Evolutionary conservation across 1,140 invertebrate genomes (phyloP).

Genomic region (Drosophila aff.): DNA sequence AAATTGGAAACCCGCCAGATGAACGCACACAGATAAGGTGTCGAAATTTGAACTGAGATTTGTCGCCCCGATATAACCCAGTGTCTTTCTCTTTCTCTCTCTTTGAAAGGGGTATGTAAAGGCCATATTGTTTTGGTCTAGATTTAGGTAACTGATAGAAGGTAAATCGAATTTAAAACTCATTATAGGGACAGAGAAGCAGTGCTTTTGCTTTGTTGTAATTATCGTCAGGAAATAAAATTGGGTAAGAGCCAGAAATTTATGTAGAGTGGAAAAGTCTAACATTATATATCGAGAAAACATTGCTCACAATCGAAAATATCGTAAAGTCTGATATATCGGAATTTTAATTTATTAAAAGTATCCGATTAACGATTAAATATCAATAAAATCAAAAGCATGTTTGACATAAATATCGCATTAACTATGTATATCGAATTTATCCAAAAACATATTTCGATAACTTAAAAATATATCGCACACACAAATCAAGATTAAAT

Average conservation of each 20-base stretch:
- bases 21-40: constrained; percentile 61
- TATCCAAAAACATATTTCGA: too few species aligned
- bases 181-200: neutral
- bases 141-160: constrained; percentile 3
- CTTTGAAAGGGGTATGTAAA: too few species aligned
- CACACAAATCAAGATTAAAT: too few species aligned
- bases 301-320: too few species aligned
- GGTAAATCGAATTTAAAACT: neutral
- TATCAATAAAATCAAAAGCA: too few species aligned
- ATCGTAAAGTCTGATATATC: too few species aligned
- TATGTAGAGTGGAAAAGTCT: neutral
- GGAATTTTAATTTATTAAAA: too few species aligned
- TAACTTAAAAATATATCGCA: too few species aligned
- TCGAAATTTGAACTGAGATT: constrained; percentile 71
- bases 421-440: too few species aligned
- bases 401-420: too few species aligned
- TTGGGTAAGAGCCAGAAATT: neutral
- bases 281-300: too few species aligned
- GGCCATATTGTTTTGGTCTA: neutral
- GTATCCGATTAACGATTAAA: too few species aligned
- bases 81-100: neutral
- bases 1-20: constrained; percentile 66
- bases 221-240: neutral
- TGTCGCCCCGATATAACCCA: constrained; percentile 34
- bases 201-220: neutral